Evolutionary conservation across 35 echinoderm and acorn worm genomes (phyloP).

Genomic region (Apostichopus californicus): DNA sequence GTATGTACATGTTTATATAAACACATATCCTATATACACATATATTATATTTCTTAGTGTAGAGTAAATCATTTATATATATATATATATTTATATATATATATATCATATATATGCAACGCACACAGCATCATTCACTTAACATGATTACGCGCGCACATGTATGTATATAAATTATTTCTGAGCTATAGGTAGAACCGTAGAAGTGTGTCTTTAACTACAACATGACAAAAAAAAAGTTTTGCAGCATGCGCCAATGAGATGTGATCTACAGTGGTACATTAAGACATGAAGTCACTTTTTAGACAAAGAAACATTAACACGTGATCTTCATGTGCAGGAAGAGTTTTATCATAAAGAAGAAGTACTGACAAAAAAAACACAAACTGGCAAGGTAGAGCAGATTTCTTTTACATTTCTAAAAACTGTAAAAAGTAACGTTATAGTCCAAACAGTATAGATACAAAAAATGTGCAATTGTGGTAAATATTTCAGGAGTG

Average conservation of each 20-base stretch:
- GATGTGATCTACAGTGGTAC: background rate
- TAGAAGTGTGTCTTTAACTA: background rate
- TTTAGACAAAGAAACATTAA: background rate
- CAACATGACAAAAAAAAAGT: constrained; percentile 1
- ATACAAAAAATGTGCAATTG: background rate
- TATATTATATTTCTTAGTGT: constrained; percentile 57
- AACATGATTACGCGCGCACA: constrained; percentile 49
- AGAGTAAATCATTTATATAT: constrained; percentile 49
- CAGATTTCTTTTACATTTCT: background rate
- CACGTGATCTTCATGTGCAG: background rate
- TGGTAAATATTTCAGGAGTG: background rate
- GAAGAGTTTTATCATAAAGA: constrained; percentile 5
- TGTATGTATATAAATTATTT: constrained; percentile 57
- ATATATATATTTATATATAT: constrained; percentile 44
- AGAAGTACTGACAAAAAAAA: constrained; percentile 23
- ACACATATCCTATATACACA: constrained; percentile 65
- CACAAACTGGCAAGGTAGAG: constrained; percentile 30
- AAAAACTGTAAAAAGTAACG: background rate
- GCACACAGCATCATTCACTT: constrained; percentile 42
- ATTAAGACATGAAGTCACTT: background rate
- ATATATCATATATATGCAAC: constrained; percentile 57
- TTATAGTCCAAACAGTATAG: background rate
- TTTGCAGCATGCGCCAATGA: background rate
- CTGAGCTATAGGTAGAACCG: constrained; percentile 10
- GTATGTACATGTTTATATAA: constrained; percentile 62